These are phyloP conservation scores for Calycopis cecrops DNA, from an alignment of 1,140 invertebrate species.

Conservation along the genomic window DNA sequence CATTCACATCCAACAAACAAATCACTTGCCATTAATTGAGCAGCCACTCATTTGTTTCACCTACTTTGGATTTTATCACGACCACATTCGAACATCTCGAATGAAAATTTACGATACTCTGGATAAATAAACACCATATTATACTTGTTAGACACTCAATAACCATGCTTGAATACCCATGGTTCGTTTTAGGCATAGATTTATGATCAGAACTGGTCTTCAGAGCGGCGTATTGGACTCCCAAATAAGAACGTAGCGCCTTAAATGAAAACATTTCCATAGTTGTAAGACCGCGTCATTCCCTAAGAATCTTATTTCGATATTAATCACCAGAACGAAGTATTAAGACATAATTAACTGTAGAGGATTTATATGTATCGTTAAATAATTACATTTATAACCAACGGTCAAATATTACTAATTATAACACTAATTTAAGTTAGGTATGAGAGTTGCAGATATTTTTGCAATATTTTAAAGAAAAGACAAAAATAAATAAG, in stretches of 20 bases:
- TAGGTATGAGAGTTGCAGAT: too few species aligned
- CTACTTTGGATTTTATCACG: slow-evolving; percentile 45
- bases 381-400: too few species aligned
- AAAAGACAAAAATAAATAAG: too few species aligned
- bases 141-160: slow-evolving; percentile 35
- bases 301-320: slow-evolving; percentile 37
- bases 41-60: slow-evolving; percentile 11
- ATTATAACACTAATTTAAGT: too few species aligned
- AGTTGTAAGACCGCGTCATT: slow-evolving; percentile 16
- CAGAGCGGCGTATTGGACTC: slow-evolving; percentile 17
- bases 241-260: slow-evolving; percentile 28
- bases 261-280: slow-evolving; percentile 37
- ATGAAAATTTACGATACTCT: slow-evolving; percentile 40
- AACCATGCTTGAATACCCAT: slow-evolving; percentile 22
- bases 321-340: slow-evolving; percentile 24
- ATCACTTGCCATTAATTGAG: too few species aligned
- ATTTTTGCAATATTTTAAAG: too few species aligned
- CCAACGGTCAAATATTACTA: too few species aligned
- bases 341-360: neutral
- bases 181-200: slow-evolving; percentile 14
- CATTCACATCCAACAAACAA: too few species aligned
- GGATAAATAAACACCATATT: slow-evolving; percentile 34
- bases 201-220: neutral
- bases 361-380: too few species aligned
- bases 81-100: slow-evolving; percentile 24